A percentile compares a stretch with the other conserved stretches of the same genome.
Conservation (phyloP, 2,888 invertebrate species). For the Lucinisca nassula region DNA sequence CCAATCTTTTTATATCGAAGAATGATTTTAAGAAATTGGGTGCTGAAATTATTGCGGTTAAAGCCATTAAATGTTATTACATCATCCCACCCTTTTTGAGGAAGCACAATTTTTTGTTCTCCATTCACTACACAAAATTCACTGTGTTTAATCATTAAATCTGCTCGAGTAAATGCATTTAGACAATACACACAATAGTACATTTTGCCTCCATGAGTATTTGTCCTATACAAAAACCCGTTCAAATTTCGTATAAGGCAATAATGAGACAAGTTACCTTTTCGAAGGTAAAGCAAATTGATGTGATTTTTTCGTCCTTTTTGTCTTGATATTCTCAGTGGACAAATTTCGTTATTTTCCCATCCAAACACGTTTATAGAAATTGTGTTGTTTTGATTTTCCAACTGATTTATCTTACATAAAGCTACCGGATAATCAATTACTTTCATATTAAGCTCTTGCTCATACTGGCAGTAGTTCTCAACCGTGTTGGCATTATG, state of each 20-base stretch:
- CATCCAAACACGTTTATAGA: slow-evolving; percentile 57
- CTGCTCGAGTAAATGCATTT: slow-evolving; percentile 42
- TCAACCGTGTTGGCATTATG: slow-evolving; percentile 10
- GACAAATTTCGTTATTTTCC: slow-evolving; percentile 51
- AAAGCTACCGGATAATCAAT: slow-evolving; percentile 53
- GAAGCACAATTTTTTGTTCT: slow-evolving; percentile 52
- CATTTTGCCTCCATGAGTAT: neutral
- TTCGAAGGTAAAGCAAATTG: slow-evolving; percentile 48
- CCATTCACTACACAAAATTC: slow-evolving; percentile 41
- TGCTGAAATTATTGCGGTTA: too few relatives aligned
- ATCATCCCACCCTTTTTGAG: slow-evolving; percentile 46
- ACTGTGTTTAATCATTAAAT: slow-evolving; percentile 28
- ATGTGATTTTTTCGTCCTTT: slow-evolving; percentile 40
- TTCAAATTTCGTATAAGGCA: slow-evolving; percentile 58
- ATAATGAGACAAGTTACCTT: slow-evolving; percentile 42
- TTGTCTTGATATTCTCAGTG: slow-evolving; percentile 40
- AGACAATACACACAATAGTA: slow-evolving; percentile 58
- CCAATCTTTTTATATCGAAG: too few relatives aligned
- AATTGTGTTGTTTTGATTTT: slow-evolving; percentile 53
- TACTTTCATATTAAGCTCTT: slow-evolving; percentile 46
- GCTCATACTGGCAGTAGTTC: slow-evolving; percentile 28
- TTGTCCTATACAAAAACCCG: slow-evolving; percentile 50
- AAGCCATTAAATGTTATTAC: slow-evolving; percentile 50
- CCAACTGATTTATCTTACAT: slow-evolving; percentile 47
- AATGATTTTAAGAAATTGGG: too few relatives aligned